Evolutionary conservation across 2,797 vertebrate species (phyloP), one percentile per base, ranked within the genome.

Genomic region (Choloepus didactylus): DNA sequence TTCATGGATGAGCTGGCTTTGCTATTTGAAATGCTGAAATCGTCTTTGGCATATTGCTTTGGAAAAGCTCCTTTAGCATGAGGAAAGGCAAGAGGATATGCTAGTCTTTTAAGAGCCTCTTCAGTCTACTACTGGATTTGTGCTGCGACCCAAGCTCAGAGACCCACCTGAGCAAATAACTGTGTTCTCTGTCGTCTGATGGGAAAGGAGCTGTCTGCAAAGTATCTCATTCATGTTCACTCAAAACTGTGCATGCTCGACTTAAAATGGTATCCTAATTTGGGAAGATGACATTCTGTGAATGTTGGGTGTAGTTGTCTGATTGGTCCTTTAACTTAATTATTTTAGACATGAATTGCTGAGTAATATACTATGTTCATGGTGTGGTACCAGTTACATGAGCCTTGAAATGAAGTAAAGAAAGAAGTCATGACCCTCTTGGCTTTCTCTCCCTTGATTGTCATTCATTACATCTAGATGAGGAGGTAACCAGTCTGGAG

Each of bases 11-110:
- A 96, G 73, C 41, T 91, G 80, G 83, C 66, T 92, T 91, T 70
- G 75, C 38, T 72, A 15, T 96, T 87, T 95, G 87, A 96, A 93
- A 95, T 88, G 44, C 56, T 82, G 77, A 95, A 92, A 95, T 46
- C 59, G 69, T 93, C 59, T n/a, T 80, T 66, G 83, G 23, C 25
- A 18, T 51, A n/a, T 62, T 75, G 67, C 73, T 92, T 87, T 70
- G 67, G 27, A 51, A 91, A 80, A 72, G 3, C 35, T 70, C 16
- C 11, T 41, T 88, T 64, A 67, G 91, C 1, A 51, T 70, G 16
- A 44, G 16, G 66, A 72, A 27, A 38, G 38, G 27, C 38, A 64
- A 31, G 76, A 54, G 60, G 64, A 96, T 87, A 86, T 4, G 16
- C n/a, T 0, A 56, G 19, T 76, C 92, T 81, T 85, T 70, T 80